Evolutionary conservation across 2,113 vertebrate genomes (phyloP).

Genomic region (Tylochromis polylepis): DNA sequence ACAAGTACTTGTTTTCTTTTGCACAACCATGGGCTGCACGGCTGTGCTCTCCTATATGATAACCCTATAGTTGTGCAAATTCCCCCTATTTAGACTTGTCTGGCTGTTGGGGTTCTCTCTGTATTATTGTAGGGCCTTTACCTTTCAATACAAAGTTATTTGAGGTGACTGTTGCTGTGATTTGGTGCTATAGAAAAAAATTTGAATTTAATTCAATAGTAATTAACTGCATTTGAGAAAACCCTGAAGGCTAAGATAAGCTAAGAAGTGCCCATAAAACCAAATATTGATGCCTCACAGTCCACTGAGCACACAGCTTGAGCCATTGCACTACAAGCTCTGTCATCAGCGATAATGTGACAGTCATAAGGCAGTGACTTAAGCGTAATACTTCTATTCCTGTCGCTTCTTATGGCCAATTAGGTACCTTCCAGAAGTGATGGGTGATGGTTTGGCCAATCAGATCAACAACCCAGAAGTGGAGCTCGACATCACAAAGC

Average conservation of each 20-base stretch:
- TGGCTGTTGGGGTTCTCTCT: background rate
- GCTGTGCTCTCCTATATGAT: too few relatives aligned
- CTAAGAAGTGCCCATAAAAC: background rate
- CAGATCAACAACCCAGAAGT: constrained; percentile 98
- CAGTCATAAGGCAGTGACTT: background rate
- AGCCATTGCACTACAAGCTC: background rate
- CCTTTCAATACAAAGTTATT: background rate
- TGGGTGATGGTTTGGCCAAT: constrained; percentile 92
- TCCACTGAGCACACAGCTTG: background rate
- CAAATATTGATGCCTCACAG: background rate
- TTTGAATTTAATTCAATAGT: background rate
- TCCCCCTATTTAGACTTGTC: background rate
- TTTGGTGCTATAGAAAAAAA: background rate
- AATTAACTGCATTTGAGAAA: background rate
- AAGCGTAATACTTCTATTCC: background rate
- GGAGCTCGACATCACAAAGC: constrained; percentile 97
- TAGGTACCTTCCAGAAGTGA: constrained; percentile 93
- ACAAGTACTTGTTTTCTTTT: background rate
- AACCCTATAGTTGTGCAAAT: rapidly evolving
- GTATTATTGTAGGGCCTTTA: background rate
- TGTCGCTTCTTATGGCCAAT: background rate
- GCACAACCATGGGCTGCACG: background rate
- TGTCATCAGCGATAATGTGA: background rate
- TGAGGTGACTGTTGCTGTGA: background rate
- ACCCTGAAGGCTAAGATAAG: background rate